Percentiles rank a stretch among this genome's conserved stretches.
Evolutionary conservation across 2,113 vertebrate genomes (phyloP).

Genomic region (Poeciliopsis retropinna): DNA sequence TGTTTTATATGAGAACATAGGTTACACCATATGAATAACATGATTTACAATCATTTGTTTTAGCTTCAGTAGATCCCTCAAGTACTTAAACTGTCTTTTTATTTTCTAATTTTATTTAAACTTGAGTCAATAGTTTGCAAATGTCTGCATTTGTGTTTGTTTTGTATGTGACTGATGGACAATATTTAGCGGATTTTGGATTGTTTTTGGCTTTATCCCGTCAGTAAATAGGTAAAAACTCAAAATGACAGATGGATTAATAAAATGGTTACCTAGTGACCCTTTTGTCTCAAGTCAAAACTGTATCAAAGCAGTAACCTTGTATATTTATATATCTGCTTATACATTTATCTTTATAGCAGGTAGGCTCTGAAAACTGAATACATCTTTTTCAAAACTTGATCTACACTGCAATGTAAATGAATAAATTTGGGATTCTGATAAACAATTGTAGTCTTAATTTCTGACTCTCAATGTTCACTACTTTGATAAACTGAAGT

Average conservation of each 20-base stretch:
- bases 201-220: constrained; percentile 17
- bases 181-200: constrained; percentile 49
- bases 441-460: constrained; percentile 15
- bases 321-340: constrained; percentile 45
- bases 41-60: constrained; percentile 54
- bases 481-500: too few species aligned
- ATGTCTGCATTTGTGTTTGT: constrained; percentile 60
- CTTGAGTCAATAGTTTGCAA: constrained; percentile 52
- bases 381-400: constrained; percentile 29
- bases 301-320: constrained; percentile 30
- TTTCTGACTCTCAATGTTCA: constrained; percentile 12
- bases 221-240: constrained; percentile 38
- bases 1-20: constrained; percentile 55
- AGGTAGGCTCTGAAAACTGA: constrained; percentile 34
- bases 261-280: constrained; percentile 43
- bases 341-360: constrained; percentile 33
- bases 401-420: constrained; percentile 46
- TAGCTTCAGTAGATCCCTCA: constrained; percentile 59
- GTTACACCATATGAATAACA: constrained; percentile 39
- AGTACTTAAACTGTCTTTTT: constrained; percentile 42
- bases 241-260: constrained; percentile 58
- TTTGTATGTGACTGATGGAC: constrained; percentile 61
- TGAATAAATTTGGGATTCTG: constrained; percentile 70
- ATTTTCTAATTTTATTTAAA: constrained; percentile 54
- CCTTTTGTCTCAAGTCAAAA: constrained; percentile 57